Conservation (phyloP, 2,888 invertebrate genomes). For the Galeruca laticollis region DNA sequence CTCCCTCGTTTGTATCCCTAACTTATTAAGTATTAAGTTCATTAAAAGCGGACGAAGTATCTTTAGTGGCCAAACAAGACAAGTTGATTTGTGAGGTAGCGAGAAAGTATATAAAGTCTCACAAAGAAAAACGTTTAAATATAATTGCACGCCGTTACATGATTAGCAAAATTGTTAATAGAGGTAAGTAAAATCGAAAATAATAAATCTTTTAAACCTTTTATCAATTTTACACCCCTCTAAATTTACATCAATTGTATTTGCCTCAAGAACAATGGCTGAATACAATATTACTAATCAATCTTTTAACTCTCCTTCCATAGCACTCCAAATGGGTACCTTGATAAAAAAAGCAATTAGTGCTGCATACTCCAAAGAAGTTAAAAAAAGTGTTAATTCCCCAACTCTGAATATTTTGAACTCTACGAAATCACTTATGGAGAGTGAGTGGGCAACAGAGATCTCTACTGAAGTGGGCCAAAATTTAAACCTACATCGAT, state of each 20-base stretch:
- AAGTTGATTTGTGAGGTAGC: constrained; percentile 37
- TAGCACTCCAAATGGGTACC: neutral
- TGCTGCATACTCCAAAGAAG: constrained; percentile 27
- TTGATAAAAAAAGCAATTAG: neutral
- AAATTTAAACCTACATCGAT: neutral
- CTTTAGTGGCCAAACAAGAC: constrained; percentile 42
- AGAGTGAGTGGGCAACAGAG: constrained; percentile 4
- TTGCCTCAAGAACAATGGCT: constrained; percentile 16
- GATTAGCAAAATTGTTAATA: neutral
- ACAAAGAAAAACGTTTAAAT: constrained; percentile 40
- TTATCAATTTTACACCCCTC: too few species aligned
- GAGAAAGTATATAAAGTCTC: constrained; percentile 31
- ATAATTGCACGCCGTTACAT: constrained; percentile 23
- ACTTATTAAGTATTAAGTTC: constrained; percentile 39
- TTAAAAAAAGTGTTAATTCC: neutral
- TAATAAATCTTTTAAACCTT: neutral
- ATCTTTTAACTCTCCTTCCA: too few species aligned
- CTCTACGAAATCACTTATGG: neutral
- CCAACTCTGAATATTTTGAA: neutral
- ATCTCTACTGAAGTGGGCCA: neutral
- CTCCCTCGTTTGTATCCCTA: too few species aligned
- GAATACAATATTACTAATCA: neutral
- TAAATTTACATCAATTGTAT: constrained; percentile 14
- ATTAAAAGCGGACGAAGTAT: constrained; percentile 41
- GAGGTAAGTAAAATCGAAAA: constrained; percentile 3